Conservation (phyloP, 2,113 vertebrate genomes). For the Phyllostomus discolor region DNA sequence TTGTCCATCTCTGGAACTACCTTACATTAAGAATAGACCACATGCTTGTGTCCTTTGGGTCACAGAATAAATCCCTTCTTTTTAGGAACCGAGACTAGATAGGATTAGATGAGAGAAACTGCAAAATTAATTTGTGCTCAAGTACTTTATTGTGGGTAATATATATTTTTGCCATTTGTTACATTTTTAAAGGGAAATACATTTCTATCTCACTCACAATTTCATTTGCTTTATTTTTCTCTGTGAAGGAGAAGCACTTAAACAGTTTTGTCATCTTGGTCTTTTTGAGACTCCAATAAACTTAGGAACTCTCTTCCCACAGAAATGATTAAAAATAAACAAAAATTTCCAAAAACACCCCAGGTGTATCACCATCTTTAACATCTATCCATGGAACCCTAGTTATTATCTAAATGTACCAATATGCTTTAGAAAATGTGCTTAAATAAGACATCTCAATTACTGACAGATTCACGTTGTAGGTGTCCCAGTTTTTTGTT, state of each 20-base stretch:
- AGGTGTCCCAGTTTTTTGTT: not conserved
- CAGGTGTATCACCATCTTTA: not conserved
- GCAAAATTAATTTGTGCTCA: not conserved
- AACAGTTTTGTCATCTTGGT: not conserved
- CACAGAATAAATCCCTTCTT: not conserved
- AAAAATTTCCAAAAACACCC: not conserved
- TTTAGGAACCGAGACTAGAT: not conserved
- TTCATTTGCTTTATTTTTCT: not conserved
- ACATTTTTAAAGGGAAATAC: not conserved
- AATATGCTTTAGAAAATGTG: not conserved
- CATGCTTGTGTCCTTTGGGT: not conserved
- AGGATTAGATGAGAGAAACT: not conserved
- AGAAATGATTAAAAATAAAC: not conserved
- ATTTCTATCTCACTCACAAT: not conserved
- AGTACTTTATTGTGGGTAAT: not conserved
- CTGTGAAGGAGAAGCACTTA: not conserved
- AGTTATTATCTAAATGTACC: not conserved
- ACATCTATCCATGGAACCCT: not conserved
- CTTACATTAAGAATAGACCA: not conserved
- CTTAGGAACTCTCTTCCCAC: not conserved
- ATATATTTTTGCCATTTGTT: not conserved
- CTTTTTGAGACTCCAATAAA: not conserved
- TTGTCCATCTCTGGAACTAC: not conserved
- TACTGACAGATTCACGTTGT: not conserved
- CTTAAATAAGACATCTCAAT: not conserved